Conservation (phyloP, 2,113 vertebrate species). For the Hystrix brachyura region DNA sequence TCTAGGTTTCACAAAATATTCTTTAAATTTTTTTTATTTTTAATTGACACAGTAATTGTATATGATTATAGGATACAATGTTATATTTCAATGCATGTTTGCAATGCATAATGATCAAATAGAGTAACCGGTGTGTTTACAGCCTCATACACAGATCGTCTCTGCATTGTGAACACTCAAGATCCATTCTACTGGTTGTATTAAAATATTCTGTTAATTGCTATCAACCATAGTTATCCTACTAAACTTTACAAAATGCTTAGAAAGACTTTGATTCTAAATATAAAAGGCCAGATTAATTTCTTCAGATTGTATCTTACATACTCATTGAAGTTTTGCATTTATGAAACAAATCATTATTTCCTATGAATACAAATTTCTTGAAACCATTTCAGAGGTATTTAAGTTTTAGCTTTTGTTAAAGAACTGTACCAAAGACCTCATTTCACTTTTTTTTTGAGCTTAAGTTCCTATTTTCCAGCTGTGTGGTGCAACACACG, state of each 20-base stretch:
- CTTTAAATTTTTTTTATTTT: neutral
- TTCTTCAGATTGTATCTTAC: neutral
- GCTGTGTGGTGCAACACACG: fast-evolving
- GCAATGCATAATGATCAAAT: neutral
- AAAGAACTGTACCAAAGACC: neutral
- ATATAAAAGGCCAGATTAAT: neutral
- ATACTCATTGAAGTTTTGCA: neutral
- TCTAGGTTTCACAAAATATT: neutral
- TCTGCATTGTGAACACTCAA: neutral
- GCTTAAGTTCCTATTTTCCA: slow-evolving; percentile 32
- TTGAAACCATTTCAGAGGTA: neutral
- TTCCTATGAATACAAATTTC: neutral
- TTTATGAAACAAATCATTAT: slow-evolving; percentile 36
- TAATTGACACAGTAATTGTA: neutral
- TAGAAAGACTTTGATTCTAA: neutral
- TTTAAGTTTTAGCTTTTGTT: neutral
- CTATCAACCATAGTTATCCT: neutral
- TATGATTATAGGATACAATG: neutral
- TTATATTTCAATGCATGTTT: neutral
- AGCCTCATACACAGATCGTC: neutral
- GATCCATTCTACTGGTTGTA: neutral
- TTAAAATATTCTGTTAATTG: neutral
- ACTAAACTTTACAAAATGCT: neutral
- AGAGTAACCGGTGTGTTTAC: neutral
- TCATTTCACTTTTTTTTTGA: neutral